Conservation (phyloP, 1,140 invertebrate genomes). For the Rhyzopertha dominica region DNA sequence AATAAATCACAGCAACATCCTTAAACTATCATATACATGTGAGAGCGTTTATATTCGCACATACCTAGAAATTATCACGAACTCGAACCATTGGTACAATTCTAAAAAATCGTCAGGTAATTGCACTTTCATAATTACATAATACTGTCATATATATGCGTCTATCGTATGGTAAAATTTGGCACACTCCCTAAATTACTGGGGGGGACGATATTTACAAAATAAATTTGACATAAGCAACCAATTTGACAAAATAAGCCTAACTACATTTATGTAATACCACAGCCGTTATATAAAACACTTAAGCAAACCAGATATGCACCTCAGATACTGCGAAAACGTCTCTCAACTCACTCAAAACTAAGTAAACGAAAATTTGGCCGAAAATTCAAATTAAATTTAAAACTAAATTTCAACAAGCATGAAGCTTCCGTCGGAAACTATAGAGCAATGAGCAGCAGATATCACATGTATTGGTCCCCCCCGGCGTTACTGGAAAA, state of each 20-base stretch:
- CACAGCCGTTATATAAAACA: background rate
- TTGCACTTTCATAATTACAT: too few relatives aligned
- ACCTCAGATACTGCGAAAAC: background rate
- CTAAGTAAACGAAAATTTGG: slow-evolving; percentile 8
- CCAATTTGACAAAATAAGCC: slow-evolving; percentile 4
- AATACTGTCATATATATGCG: too few relatives aligned
- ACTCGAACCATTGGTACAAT: too few relatives aligned
- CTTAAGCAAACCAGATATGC: slow-evolving; percentile 4
- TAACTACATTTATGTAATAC: background rate
- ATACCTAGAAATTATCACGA: too few relatives aligned
- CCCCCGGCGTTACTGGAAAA: slow-evolving; percentile 25
- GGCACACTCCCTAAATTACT: background rate
- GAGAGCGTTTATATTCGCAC: too few relatives aligned
- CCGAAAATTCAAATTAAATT: slow-evolving; percentile 7
- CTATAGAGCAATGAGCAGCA: slow-evolving; percentile 6
- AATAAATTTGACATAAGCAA: slow-evolving; percentile 16
- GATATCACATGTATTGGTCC: slow-evolving; percentile 2
- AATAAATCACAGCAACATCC: too few relatives aligned
- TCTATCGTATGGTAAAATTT: too few relatives aligned
- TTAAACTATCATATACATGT: too few relatives aligned
- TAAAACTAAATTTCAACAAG: slow-evolving; percentile 12
- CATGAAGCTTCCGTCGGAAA: too few relatives aligned
- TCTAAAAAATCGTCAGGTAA: too few relatives aligned
- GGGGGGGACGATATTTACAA: slow-evolving; percentile 13
- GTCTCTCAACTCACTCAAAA: too few relatives aligned